Conservation (phyloP, 2,797 vertebrate genomes). For the Kryptolebias ocellatus region DNA sequence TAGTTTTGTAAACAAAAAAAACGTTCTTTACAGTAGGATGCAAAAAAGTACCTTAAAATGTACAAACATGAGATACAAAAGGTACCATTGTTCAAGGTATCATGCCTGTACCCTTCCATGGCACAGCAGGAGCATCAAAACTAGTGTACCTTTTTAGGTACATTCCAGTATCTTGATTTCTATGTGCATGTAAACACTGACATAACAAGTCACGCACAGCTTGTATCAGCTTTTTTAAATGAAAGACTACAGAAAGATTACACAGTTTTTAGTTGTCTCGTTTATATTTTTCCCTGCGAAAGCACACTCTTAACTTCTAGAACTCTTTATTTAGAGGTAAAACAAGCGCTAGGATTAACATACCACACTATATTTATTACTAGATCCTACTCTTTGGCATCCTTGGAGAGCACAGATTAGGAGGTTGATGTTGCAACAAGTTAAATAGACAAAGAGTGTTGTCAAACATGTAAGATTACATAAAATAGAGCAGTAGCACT, state of each 20-base stretch:
- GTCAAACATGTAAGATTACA: conserved; percentile 6
- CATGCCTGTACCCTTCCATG: too few species aligned
- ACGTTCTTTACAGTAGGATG: too few species aligned
- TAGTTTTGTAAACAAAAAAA: too few species aligned
- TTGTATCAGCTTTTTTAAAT: neutral
- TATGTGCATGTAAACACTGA: too few species aligned
- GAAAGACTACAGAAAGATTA: neutral
- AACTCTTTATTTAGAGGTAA: neutral
- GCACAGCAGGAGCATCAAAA: too few species aligned
- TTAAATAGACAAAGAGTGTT: neutral
- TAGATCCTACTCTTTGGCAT: neutral
- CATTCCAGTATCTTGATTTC: too few species aligned
- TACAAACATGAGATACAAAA: too few species aligned
- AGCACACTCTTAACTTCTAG: neutral
- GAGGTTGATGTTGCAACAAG: neutral
- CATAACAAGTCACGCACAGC: too few species aligned
- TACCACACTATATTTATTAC: neutral
- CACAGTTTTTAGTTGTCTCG: neutral
- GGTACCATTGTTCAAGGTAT: too few species aligned
- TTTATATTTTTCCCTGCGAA: conserved; percentile 8
- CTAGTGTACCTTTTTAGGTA: too few species aligned
- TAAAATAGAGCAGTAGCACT: conserved; percentile 14
- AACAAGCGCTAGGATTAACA: conserved; percentile 2
- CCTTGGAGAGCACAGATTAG: neutral
- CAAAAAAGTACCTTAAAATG: too few species aligned